A percentile compares a stretch with the other conserved stretches of the same genome.
These are phyloP conservation scores for Gadus macrocephalus DNA, from an alignment of 2,113 vertebrate species.

Conservation along the genomic window DNA sequence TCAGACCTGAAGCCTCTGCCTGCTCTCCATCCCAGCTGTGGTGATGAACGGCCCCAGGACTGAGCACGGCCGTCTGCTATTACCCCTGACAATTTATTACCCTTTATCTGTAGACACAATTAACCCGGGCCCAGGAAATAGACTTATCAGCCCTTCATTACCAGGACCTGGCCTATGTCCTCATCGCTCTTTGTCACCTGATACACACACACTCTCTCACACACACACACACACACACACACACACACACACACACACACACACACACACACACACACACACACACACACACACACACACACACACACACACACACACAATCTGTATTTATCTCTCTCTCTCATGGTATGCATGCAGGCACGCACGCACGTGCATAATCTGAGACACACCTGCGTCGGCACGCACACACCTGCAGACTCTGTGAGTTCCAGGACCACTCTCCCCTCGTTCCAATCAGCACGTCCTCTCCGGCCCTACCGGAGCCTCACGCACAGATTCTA, in stretches of 20 bases:
- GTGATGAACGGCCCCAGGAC: slow-evolving; percentile 68
- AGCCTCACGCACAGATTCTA: too few relatives aligned
- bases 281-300: background rate
- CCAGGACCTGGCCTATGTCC: slow-evolving; percentile 62
- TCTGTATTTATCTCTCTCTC: slow-evolving; percentile 20
- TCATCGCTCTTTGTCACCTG: slow-evolving; percentile 67
- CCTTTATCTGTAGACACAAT: slow-evolving; percentile 72
- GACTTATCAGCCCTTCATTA: slow-evolving; percentile 74
- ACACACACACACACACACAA: background rate
- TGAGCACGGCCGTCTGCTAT: slow-evolving; percentile 57
- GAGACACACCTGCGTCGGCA: background rate
- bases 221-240: slow-evolving; percentile 18
- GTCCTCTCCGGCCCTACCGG: too few relatives aligned
- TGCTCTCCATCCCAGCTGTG: slow-evolving; percentile 23
- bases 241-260: slow-evolving; percentile 3
- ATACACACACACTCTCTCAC: slow-evolving; percentile 19
- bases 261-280: slow-evolving; percentile 12
- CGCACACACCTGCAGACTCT: background rate
- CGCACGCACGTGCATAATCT: background rate
- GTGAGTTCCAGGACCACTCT: too few relatives aligned
- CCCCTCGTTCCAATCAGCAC: too few relatives aligned
- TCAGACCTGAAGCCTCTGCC: too few relatives aligned
- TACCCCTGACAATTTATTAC: slow-evolving; percentile 70
- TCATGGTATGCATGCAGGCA: background rate
- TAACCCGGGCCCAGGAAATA: slow-evolving; percentile 69